phyloP scores from a whole-genome alignment of 2,888 invertebrate genomes.

The Bembecia ichneumoniformis region DNA sequence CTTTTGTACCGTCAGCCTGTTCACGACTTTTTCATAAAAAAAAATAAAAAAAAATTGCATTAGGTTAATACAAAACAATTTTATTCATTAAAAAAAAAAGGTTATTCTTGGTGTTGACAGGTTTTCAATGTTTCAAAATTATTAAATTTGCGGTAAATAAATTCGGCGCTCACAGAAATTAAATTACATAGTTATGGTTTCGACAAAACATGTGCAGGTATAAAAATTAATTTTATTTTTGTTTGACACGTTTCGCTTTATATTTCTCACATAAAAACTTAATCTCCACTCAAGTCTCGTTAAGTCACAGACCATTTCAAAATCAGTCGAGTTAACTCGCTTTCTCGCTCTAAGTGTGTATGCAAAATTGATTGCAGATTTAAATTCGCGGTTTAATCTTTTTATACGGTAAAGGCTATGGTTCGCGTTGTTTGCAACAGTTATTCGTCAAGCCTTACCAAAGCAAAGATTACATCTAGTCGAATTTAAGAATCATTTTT shows the following conservation, averaged over 20 bases:
- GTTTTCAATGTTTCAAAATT: no score
- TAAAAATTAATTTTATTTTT: background rate
- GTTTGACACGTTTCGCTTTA: background rate
- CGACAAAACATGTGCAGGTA: background rate
- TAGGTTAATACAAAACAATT: no score
- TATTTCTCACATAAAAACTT: constrained; percentile 1
- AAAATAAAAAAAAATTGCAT: no score
- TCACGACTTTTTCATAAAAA: no score
- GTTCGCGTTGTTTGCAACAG: constrained; percentile 24
- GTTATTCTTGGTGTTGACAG: no score
- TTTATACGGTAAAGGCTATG: constrained; percentile 28
- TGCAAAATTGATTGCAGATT: constrained; percentile 44
- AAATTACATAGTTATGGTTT: no score
- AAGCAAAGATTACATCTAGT: constrained; percentile 2
- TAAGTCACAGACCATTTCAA: constrained; percentile 57
- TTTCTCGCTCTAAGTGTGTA: constrained; percentile 23
- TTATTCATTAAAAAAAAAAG: no score
- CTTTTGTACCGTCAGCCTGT: no score
- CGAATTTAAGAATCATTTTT: no score
- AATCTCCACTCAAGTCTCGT: constrained; percentile 30
- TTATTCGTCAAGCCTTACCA: constrained; percentile 22
- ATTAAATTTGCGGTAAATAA: no score
- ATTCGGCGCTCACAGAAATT: no score
- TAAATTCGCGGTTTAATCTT: constrained; percentile 33
- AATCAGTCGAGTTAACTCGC: constrained; percentile 41